Base-by-base conservation (phyloP, 1,140 invertebrate genomes). In the Lepeophtheirus salmonis region DNA sequence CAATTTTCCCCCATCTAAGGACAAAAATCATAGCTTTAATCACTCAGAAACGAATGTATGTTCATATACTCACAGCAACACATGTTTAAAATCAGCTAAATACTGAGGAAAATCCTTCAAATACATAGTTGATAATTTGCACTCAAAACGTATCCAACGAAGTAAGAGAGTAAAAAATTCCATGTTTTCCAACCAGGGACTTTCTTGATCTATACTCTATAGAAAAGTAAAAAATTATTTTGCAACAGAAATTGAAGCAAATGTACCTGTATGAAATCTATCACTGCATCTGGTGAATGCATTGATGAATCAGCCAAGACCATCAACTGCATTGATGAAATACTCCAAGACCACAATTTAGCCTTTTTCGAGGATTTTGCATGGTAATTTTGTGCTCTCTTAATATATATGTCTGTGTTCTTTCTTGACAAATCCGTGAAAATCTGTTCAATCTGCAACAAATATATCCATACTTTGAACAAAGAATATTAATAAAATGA, bases 41-140 rank as follows among this genome's bases (percentile, higher is more conserved):
- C n/a, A 57, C 13, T 57, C 16, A n/a, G 17, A 1, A 3, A 57
- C 13, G 13, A 13, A 24, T 12, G 26, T 18, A 25, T 41, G 50
- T 20, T 23, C 1, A 17, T 10, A 41, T 41, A 41, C 95, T 80
- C 86, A 95, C 22, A 96, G 76, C 62, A 82, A 81, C 66, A 94
- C 77, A 54, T 83, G 78, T 63, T 81, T 79, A 25, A 94, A 83
- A 63, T 86, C 79, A 48, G 95, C 73, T 70, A 92, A 77, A 1
- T 89, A 86, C 67, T 94, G 89, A 0, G 91, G 90, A 70, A 96
- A 98, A 72, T 98, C 95, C n/a, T 94, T 75, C 59, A 98, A 75
- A 55, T 86, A 80, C 61, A 95, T 79, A 65, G 83, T 83, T 83
- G 88, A 91, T 66, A 83, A 81, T 20, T 78, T 77, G 64, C 88